Percentiles rank a stretch among this genome's conserved stretches.
Evolutionary conservation across 2,888 invertebrate genomes (phyloP).

Genomic region (Lycaena phlaeas): DNA sequence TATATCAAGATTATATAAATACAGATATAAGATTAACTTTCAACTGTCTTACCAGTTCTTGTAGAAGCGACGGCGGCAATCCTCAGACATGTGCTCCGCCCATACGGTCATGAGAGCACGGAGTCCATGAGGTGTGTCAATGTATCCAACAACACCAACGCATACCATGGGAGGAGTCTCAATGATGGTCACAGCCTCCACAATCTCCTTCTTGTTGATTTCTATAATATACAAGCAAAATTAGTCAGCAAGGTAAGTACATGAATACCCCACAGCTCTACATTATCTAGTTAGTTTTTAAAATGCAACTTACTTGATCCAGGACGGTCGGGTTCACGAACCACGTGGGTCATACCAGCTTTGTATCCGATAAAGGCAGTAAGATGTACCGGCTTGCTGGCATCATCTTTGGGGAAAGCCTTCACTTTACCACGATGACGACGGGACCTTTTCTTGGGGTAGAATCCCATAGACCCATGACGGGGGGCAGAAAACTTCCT

Average conservation of each 20-base stretch:
- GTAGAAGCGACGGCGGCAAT: conserved; percentile 98
- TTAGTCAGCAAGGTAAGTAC: too few species aligned
- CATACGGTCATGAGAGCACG: conserved; percentile 96
- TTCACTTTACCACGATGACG: conserved; percentile 99
- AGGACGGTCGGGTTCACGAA: conserved; percentile 98
- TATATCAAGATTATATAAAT: background rate
- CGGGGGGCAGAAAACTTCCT: conserved; percentile 99
- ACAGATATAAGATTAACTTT: background rate
- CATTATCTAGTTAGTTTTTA: background rate
- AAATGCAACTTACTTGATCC: conserved; percentile 90
- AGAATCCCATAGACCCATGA: conserved; percentile 99
- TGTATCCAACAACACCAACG: conserved; percentile 98
- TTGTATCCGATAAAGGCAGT: conserved; percentile 99
- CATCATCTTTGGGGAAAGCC: conserved; percentile 99
- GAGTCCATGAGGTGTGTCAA: conserved; percentile 98
- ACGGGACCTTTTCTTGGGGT: conserved; percentile 97
- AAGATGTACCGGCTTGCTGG: conserved; percentile 95
- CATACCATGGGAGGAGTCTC: conserved; percentile 99
- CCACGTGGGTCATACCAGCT: conserved; percentile 99
- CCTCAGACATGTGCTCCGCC: conserved; percentile 99
- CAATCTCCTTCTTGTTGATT: conserved; percentile 99
- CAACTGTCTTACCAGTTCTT: conserved; percentile 92
- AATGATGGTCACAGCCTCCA: conserved; percentile 98
- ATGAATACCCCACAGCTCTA: too few species aligned
- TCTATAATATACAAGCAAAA: conserved; percentile 70